These are phyloP conservation scores for Salvelinus sp. DNA, from an alignment of 2,113 vertebrate genomes.

Conservation along the genomic window DNA sequence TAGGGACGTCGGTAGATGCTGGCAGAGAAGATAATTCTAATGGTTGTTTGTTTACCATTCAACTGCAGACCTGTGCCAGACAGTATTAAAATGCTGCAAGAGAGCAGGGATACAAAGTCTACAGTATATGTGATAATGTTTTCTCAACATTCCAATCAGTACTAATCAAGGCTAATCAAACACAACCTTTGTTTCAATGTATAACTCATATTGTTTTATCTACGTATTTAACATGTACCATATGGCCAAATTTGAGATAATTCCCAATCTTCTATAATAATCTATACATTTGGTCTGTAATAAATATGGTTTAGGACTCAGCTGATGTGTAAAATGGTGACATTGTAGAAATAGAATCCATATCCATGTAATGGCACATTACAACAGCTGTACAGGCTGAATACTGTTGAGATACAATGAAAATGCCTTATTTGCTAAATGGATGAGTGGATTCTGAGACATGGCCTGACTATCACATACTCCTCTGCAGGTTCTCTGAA, in stretches of 20 bases:
- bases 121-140: neutral
- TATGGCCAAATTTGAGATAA: neutral
- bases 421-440: neutral
- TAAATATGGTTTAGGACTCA: neutral
- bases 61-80: neutral
- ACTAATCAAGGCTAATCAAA: neutral
- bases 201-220: neutral
- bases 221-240: neutral
- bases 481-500: neutral
- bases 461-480: neutral
- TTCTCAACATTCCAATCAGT: neutral
- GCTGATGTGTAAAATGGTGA: neutral
- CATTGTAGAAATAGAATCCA: slow-evolving; percentile 1
- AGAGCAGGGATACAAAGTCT: neutral
- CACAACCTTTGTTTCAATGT: neutral
- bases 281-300: neutral
- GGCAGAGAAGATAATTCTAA: neutral
- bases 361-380: neutral
- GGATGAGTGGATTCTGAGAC: neutral
- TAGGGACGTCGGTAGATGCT: neutral
- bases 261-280: neutral
- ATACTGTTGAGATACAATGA: neutral
- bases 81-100: neutral
- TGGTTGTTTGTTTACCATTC: neutral
- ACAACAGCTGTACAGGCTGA: neutral